phyloP scores from a whole-genome alignment of 1,140 invertebrate genomes.

The Tetraneura akinire region DNA sequence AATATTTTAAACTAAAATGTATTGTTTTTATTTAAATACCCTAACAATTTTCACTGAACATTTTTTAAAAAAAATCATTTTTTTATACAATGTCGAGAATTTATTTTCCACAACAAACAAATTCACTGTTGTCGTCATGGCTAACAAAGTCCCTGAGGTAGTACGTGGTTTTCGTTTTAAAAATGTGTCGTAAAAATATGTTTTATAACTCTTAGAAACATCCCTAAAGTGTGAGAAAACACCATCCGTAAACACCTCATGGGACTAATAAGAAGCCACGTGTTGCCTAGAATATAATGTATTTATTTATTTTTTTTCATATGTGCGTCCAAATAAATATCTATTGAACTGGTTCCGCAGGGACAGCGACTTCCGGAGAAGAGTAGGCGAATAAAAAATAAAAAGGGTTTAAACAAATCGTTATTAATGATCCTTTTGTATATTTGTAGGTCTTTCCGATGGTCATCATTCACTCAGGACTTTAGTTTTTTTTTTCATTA shows the following conservation, averaged over 20 bases:
- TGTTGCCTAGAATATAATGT: slow-evolving; percentile 17
- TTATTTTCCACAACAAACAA: background rate
- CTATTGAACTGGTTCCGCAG: slow-evolving; percentile 42
- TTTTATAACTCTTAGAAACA: slow-evolving; percentile 49
- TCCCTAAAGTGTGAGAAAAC: slow-evolving; percentile 49
- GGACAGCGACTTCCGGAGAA: slow-evolving; percentile 24
- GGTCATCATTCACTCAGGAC: slow-evolving; percentile 49
- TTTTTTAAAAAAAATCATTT: background rate
- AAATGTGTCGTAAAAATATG: slow-evolving; percentile 51
- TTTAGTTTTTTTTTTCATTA: slow-evolving; percentile 23
- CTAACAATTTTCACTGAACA: background rate
- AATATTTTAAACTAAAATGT: background rate
- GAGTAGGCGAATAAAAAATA: slow-evolving; percentile 22
- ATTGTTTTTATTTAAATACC: background rate
- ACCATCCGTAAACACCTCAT: slow-evolving; percentile 36
- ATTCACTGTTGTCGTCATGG: background rate
- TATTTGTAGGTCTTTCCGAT: slow-evolving; percentile 42
- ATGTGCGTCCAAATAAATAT: slow-evolving; percentile 29
- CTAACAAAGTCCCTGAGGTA: slow-evolving; percentile 30
- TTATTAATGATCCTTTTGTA: slow-evolving; percentile 48
- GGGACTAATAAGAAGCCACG: slow-evolving; percentile 50
- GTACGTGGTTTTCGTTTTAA: slow-evolving; percentile 49
- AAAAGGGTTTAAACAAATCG: slow-evolving; percentile 50
- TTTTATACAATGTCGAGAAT: background rate
- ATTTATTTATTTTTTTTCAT: background rate